Evolutionary conservation across 2,888 invertebrate species (phyloP), one percentile per base, ranked within the genome.

Genomic region (Halocaridina rubra): DNA sequence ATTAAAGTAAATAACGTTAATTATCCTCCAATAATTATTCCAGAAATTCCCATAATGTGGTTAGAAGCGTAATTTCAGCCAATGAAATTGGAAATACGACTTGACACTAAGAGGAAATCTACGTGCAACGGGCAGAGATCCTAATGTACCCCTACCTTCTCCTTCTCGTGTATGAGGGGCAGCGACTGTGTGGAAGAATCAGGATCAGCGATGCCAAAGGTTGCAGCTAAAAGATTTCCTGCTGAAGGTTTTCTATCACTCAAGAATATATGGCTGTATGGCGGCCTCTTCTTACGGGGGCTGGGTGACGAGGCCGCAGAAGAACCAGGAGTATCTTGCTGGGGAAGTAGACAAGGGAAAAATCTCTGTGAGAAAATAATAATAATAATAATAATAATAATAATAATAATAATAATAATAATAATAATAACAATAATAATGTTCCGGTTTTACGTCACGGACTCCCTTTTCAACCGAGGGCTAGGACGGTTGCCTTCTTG

Each of bases 251-350:
- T 82, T 24, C 82, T 39, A 24, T 82, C 82, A 19, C 76, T 76
- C 59, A 82, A 77, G 13, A 77, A 39, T 57, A 82, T 82, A 71
- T 82, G 82, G 33, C 77, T 82, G 82, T 82, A 82, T 19, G 82
- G 82, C 13, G 77, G 71, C 0, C 77, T 30, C 82, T 71, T 82
- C 69, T 77, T 46, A 19, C 82, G 67, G 24, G 82, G 82, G 39
- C 77, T 77, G 3, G 82, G 82, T 5, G 82, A 82, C 5, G 82
- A 69, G 22, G 80, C 59, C n/a, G 72, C 53, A 10, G 82, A 77
- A 0, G 77, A 82, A 16, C 77, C 69, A 2, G 13, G 57, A 1
- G 27, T 24, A 1, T 77, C 77, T 19, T 82, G 22, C 64, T 30
- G 74, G n/a, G 29, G 53, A 46, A 59, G 67, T 3, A 39, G 39